A percentile compares a stretch with the other conserved stretches of the same genome.
Evolutionary conservation across 1,140 invertebrate species (phyloP).

Genomic region (Drosophila leontia): DNA sequence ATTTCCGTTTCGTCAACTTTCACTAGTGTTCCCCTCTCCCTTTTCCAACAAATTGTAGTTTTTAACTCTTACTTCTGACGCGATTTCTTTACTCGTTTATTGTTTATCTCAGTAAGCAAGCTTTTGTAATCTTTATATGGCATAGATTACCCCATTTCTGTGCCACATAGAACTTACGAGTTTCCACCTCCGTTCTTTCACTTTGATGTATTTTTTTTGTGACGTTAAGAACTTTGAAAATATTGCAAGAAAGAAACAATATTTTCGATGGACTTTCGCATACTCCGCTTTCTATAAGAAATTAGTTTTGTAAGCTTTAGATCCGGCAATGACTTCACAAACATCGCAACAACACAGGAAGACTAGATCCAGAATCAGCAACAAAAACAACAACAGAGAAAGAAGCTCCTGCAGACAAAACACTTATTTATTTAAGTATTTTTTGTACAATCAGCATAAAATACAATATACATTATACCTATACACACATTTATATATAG

Average conservation of each 20-base stretch:
- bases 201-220: constrained; percentile 31
- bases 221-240: constrained; percentile 57
- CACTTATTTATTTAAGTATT: constrained; percentile 66
- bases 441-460: constrained; percentile 69
- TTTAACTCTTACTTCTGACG: constrained; percentile 17
- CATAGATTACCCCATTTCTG: constrained; percentile 40
- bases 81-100: constrained; percentile 12
- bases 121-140: constrained; percentile 68
- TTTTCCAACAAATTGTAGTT: constrained; percentile 1
- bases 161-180: constrained; percentile 71
- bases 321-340: constrained; percentile 31
- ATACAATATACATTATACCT: constrained; percentile 44
- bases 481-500: constrained; percentile 1
- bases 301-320: constrained; percentile 59
- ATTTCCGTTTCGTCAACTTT: constrained; percentile 34
- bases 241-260: constrained; percentile 49
- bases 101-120: constrained; percentile 17
- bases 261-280: constrained; percentile 65
- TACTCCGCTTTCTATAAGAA: constrained; percentile 24
- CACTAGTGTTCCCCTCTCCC: background rate
- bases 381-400: constrained; percentile 7
- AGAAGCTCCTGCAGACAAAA: constrained; percentile 41
- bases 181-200: background rate
- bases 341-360: constrained; percentile 35
- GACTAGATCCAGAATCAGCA: constrained; percentile 6